Conservation (phyloP, 2,888 invertebrate genomes). For the Spilarctia lutea region DNA sequence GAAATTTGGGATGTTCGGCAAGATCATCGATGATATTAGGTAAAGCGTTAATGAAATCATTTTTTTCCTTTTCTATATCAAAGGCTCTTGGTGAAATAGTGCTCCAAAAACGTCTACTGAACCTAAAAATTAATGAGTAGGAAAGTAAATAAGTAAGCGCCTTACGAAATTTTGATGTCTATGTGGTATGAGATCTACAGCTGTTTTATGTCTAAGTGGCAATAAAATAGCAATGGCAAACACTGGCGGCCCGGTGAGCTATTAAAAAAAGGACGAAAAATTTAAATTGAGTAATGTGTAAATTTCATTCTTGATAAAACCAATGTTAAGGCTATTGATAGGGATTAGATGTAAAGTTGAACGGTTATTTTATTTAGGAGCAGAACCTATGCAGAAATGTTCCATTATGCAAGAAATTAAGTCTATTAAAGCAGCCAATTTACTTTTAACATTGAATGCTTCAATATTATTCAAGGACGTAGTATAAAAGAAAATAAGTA, state of each 20-base stretch:
- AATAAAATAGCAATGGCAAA: background rate
- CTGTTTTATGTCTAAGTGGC: background rate
- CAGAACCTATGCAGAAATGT: no score
- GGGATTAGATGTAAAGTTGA: no score
- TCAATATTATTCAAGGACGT: no score
- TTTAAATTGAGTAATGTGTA: no score
- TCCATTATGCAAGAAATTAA: no score
- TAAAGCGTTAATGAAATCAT: conserved; percentile 33
- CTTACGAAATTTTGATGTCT: background rate
- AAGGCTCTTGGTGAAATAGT: conserved; percentile 18
- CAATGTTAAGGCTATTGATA: no score
- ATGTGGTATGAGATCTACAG: background rate
- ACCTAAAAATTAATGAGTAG: conserved; percentile 23
- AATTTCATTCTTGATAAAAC: no score
- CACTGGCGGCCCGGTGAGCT: no score
- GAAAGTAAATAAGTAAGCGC: background rate
- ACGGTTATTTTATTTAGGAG: no score
- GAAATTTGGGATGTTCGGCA: conserved; percentile 41
- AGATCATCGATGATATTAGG: conserved; percentile 44
- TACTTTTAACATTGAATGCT: no score
- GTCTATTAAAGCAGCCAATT: no score
- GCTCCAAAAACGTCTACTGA: conserved; percentile 13
- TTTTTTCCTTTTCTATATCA: conserved; percentile 38
- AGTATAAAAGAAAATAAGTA: background rate
- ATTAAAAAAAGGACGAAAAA: no score